These are phyloP conservation scores for Semnopithecus entellus DNA, from an alignment of 2,113 vertebrate genomes.

Conservation along the genomic window DNA sequence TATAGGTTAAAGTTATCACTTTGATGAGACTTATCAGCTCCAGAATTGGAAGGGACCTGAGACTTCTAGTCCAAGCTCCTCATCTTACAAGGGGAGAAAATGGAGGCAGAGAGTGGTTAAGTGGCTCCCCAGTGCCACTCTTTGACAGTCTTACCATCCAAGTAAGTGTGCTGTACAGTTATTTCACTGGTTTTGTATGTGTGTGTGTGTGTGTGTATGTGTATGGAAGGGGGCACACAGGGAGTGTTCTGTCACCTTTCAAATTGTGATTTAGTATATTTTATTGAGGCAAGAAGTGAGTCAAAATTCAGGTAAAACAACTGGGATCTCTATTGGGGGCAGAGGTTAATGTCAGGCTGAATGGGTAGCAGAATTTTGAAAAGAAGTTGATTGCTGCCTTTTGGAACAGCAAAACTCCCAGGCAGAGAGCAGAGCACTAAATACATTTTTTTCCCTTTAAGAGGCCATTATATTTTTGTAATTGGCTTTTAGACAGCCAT, in stretches of 20 bases:
- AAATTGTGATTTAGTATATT: slow-evolving; percentile 3
- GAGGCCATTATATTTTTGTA: background rate
- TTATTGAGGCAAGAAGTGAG: background rate
- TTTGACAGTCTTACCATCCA: background rate
- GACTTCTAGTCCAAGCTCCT: background rate
- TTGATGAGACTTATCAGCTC: background rate
- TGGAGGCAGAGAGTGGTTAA: background rate
- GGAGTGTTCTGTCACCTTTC: background rate
- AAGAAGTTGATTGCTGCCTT: background rate
- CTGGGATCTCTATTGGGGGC: background rate
- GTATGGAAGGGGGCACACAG: no score
- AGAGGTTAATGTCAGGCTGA: background rate
- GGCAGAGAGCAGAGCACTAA: background rate
- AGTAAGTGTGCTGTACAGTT: background rate
- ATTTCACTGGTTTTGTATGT: background rate
- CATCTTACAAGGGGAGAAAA: background rate
- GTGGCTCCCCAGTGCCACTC: background rate
- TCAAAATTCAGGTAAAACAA: background rate
- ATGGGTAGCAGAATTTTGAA: background rate
- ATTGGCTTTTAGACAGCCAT: slow-evolving; percentile 4
- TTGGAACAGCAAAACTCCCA: background rate
- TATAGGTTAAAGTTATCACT: background rate
- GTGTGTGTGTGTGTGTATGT: background rate
- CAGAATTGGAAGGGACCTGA: background rate
- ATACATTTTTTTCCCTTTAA: background rate